Evolutionary conservation across 2,113 vertebrate genomes (phyloP).

Genomic region (Eubucco bourcierii): DNA sequence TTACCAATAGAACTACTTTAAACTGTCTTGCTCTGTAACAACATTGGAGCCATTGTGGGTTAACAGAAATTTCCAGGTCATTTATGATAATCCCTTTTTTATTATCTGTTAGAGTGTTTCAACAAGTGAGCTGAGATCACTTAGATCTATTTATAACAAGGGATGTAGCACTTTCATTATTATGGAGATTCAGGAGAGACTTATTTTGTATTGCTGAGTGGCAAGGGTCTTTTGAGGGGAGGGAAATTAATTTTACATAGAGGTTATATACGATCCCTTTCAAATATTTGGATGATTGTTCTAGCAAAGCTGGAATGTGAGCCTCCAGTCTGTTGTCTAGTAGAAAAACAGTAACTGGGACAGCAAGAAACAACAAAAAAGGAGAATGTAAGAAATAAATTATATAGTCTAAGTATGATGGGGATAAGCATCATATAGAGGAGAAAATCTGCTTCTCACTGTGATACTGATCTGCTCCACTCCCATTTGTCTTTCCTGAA

Average conservation of each 20-base stretch:
- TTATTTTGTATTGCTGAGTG: slow-evolving; percentile 21
- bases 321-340: neutral
- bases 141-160: slow-evolving; percentile 41
- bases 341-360: neutral
- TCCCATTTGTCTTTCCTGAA: neutral
- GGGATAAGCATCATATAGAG: neutral
- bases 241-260: slow-evolving; percentile 27
- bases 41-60: neutral
- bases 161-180: slow-evolving; percentile 12
- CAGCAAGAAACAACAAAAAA: neutral
- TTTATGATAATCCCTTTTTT: slow-evolving; percentile 13
- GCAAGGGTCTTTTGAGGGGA: neutral
- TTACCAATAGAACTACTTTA: neutral
- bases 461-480: neutral
- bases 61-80: neutral
- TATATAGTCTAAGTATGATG: neutral
- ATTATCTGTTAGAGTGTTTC: neutral
- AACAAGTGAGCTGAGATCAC: slow-evolving; percentile 18
- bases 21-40: neutral
- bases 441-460: neutral
- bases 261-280: neutral
- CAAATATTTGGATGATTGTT: neutral
- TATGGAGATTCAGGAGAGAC: neutral
- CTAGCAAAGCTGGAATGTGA: neutral
- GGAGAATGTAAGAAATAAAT: rapidly evolving